phyloP scores from a whole-genome alignment of 2,113 vertebrate species.

The Melanotaenia duboulayi region DNA sequence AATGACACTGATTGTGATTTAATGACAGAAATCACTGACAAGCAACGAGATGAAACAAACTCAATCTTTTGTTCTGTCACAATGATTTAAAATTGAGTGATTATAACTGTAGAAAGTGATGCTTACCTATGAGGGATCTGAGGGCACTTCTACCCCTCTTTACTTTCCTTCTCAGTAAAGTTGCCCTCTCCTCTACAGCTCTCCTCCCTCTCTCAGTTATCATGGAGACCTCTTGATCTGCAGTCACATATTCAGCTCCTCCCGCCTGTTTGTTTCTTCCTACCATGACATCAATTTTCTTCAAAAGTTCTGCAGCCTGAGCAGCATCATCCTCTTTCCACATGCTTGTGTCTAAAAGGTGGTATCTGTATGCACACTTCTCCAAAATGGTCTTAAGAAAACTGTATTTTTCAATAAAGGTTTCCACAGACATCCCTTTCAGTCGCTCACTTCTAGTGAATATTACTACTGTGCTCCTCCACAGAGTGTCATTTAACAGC shows the following conservation, averaged over 20 bases:
- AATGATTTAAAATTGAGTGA: not conserved
- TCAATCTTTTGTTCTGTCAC: too few relatives aligned
- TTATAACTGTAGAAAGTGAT: not conserved
- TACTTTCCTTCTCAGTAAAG: not conserved
- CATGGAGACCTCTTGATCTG: not conserved
- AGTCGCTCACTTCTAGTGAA: constrained; percentile 52
- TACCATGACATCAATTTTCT: constrained; percentile 42
- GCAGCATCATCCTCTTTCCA: constrained; percentile 19
- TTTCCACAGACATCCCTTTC: constrained; percentile 30
- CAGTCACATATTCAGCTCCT: constrained; percentile 28
- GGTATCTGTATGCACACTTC: constrained; percentile 51
- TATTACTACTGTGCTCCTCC: constrained; percentile 39
- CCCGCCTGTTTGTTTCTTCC: constrained; percentile 10
- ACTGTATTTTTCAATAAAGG: constrained; percentile 1
- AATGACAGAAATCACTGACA: too few relatives aligned
- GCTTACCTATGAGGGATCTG: constrained; percentile 39
- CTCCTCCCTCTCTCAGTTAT: constrained; percentile 18
- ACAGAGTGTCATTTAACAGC: constrained; percentile 49
- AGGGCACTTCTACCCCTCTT: constrained; percentile 30
- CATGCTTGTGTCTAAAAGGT: constrained; percentile 54
- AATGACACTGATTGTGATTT: too few relatives aligned
- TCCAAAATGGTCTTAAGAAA: constrained; percentile 36
- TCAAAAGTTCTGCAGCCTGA: constrained; percentile 42
- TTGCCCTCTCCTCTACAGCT: constrained; percentile 22
- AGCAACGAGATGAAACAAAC: too few relatives aligned